Percentiles rank a stretch among this genome's conserved stretches.
phyloP scores from a whole-genome alignment of 2,888 invertebrate species.

The Eulithis prunata region DNA sequence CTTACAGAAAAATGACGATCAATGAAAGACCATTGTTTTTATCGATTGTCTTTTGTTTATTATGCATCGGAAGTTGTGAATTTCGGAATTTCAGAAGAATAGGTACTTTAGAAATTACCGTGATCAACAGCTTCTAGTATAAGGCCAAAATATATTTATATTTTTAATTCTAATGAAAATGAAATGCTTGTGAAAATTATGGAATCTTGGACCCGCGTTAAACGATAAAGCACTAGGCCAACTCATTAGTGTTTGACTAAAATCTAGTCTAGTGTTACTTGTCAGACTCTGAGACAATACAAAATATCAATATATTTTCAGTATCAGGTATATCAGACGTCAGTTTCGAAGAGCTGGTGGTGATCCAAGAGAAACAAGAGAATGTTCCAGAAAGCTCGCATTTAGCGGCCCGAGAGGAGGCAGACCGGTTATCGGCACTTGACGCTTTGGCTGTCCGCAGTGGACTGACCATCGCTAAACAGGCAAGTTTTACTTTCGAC shows the following conservation, averaged over 20 bases:
- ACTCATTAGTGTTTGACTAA: no score
- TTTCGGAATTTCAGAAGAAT: no score
- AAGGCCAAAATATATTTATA: no score
- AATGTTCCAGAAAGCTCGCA: slow-evolving; percentile 62
- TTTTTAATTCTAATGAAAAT: no score
- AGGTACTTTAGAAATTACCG: no score
- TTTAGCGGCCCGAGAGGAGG: slow-evolving; percentile 74
- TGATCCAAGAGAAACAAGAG: slow-evolving; percentile 75
- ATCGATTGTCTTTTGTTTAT: not conserved
- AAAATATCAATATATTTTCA: slow-evolving; percentile 40
- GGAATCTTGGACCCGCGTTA: no score
- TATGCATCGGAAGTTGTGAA: no score
- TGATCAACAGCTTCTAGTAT: no score
- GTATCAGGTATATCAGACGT: slow-evolving; percentile 75
- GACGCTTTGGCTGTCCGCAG: slow-evolving; percentile 74
- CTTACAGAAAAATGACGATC: not conserved
- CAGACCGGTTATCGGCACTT: slow-evolving; percentile 71
- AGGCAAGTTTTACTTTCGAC: slow-evolving; percentile 49
- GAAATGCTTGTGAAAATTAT: no score
- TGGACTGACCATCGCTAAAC: slow-evolving; percentile 69
- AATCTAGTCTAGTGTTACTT: no score
- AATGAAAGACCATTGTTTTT: not conserved
- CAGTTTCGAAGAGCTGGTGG: slow-evolving; percentile 78
- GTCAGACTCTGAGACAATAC: no score
- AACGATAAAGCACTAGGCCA: no score